Conservation (phyloP, 2,888 invertebrate species). For the Branchipolynoe longqiensis region DNA sequence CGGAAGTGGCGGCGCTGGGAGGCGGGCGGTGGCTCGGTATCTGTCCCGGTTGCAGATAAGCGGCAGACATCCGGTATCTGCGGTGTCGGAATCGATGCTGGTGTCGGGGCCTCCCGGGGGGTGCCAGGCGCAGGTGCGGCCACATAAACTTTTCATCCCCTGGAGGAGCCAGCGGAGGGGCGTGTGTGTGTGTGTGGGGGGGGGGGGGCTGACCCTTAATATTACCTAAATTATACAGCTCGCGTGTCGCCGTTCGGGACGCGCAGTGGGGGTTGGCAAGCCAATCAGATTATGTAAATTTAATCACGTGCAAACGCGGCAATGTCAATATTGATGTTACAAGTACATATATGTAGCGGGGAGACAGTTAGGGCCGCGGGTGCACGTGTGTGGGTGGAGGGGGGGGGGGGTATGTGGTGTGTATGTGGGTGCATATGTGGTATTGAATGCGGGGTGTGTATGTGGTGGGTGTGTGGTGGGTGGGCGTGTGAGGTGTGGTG, state of each 20-base stretch:
- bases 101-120: neutral
- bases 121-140: neutral
- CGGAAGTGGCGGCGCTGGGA: too few species aligned
- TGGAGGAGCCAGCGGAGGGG: too few species aligned
- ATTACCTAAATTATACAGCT: slow-evolving; percentile 12
- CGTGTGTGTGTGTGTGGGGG: neutral
- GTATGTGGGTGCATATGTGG: neutral
- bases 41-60: slow-evolving; percentile 5
- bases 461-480: neutral
- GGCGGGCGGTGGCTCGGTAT: too few species aligned
- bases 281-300: slow-evolving; percentile 1
- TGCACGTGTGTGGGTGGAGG: neutral
- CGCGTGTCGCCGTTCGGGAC: too few species aligned
- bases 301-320: neutral
- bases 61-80: neutral
- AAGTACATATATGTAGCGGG: neutral
- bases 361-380: neutral
- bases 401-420: neutral
- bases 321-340: neutral
- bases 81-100: neutral
- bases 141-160: slow-evolving; percentile 25
- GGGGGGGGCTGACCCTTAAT: neutral
- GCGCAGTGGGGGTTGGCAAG: neutral
- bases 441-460: too few species aligned
- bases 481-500: neutral